Evolutionary conservation across 2,888 invertebrate genomes (phyloP).

Genomic region (Drosophila neutralis): DNA sequence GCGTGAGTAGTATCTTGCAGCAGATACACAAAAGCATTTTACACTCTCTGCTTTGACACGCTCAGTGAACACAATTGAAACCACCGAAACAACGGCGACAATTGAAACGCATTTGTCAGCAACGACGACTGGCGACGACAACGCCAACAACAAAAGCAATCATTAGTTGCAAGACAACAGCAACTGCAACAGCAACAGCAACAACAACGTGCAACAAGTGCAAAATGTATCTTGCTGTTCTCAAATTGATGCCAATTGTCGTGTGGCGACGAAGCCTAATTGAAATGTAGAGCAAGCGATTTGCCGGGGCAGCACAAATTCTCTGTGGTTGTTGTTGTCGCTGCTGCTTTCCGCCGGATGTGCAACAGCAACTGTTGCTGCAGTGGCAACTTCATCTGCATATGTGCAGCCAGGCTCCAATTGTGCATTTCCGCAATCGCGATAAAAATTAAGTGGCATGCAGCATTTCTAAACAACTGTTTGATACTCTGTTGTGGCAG

Average conservation of each 20-base stretch:
- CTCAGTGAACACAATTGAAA: slow-evolving; percentile 57
- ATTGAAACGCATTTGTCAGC: slow-evolving; percentile 78
- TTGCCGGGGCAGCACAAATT: slow-evolving; percentile 23
- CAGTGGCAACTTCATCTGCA: slow-evolving; percentile 55
- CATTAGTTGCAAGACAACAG: slow-evolving; percentile 47
- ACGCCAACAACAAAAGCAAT: slow-evolving; percentile 51
- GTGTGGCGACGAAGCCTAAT: slow-evolving; percentile 62
- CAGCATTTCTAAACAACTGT: neutral
- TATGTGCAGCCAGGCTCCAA: slow-evolving; percentile 31
- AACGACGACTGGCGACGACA: slow-evolving; percentile 4
- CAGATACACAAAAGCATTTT: slow-evolving; percentile 45
- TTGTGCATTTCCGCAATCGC: slow-evolving; percentile 49
- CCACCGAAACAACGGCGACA: slow-evolving; percentile 56
- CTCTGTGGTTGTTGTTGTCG: neutral
- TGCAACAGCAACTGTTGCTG: slow-evolving; percentile 25
- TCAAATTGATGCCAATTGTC: slow-evolving; percentile 72
- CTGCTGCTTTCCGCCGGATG: slow-evolving; percentile 56
- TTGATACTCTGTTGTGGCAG: neutral
- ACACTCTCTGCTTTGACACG: slow-evolving; percentile 51
- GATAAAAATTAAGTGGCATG: slow-evolving; percentile 1
- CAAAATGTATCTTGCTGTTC: slow-evolving; percentile 56
- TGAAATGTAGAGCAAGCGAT: slow-evolving; percentile 72
- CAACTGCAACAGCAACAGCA: slow-evolving; percentile 13
- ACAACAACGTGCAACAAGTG: slow-evolving; percentile 23
- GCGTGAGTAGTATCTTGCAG: slow-evolving; percentile 11